Conservation (phyloP, 2,888 invertebrate genomes). For the Drosophila borborema region DNA sequence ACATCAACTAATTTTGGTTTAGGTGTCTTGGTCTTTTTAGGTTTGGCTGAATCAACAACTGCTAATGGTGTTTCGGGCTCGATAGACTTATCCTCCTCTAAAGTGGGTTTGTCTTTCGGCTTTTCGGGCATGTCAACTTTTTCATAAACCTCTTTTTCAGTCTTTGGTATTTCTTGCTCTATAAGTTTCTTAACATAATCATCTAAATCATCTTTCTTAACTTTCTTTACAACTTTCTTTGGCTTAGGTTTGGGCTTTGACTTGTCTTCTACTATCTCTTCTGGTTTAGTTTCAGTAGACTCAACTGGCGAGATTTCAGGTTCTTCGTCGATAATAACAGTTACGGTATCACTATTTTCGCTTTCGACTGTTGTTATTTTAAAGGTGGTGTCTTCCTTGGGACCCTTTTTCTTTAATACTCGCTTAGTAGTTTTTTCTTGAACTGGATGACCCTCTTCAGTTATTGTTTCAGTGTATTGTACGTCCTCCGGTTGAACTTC, state of each 20-base stretch:
- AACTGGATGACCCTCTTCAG: constrained; percentile 77
- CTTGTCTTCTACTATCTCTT: constrained; percentile 76
- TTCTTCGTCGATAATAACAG: constrained; percentile 79
- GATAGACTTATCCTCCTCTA: constrained; percentile 31
- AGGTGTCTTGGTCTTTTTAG: constrained; percentile 55
- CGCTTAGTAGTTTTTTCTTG: constrained; percentile 81
- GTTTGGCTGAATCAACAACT: constrained; percentile 35
- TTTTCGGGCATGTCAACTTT: constrained; percentile 82
- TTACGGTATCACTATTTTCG: constrained; percentile 76
- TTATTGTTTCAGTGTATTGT: constrained; percentile 70
- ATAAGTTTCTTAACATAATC: constrained; percentile 78
- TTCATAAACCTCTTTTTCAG: constrained; percentile 85
- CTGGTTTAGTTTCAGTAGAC: constrained; percentile 45
- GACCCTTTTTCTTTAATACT: constrained; percentile 78
- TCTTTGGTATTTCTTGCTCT: constrained; percentile 82
- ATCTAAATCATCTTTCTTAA: constrained; percentile 76
- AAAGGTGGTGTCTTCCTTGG: constrained; percentile 71
- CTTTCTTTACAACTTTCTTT: constrained; percentile 74
- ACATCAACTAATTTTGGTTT: constrained; percentile 69
- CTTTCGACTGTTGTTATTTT: constrained; percentile 82
- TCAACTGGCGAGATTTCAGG: constrained; percentile 48
- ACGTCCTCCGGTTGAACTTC: constrained; percentile 77
- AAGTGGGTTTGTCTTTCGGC: constrained; percentile 56
- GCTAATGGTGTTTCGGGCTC: constrained; percentile 25
- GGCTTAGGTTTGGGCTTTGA: constrained; percentile 77